Conservation (phyloP, 2,797 vertebrate species). For the Alectoris magna region DNA sequence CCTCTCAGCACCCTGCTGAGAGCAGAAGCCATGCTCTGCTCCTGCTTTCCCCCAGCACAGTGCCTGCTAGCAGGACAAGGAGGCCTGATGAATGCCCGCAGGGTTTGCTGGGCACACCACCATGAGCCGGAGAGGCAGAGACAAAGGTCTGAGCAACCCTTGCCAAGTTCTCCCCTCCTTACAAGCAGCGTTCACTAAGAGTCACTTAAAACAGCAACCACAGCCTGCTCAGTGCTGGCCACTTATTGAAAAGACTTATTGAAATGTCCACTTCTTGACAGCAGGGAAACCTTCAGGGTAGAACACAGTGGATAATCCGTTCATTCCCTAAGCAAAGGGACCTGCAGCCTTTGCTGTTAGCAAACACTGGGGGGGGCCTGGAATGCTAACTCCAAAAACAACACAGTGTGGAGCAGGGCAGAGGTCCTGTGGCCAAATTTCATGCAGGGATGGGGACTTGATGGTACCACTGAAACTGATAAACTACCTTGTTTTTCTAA, state of each 20-base stretch:
- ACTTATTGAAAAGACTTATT: background rate
- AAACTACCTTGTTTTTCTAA: background rate
- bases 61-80: background rate
- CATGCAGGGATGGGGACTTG: background rate
- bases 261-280: background rate
- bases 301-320: background rate
- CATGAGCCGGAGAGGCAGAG: background rate
- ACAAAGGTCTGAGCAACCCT: background rate
- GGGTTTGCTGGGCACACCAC: background rate
- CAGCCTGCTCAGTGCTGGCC: background rate
- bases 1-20: background rate
- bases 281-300: background rate
- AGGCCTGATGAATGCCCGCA: no score
- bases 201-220: background rate
- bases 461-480: no score
- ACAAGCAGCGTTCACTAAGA: background rate
- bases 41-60: no score
- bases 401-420: no score
- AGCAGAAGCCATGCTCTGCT: background rate
- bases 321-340: no score
- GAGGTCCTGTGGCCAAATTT: background rate
- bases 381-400: background rate
- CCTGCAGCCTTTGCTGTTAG: background rate
- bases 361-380: background rate
- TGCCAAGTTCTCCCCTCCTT: background rate